phyloP scores from a whole-genome alignment of 2,888 invertebrate genomes.

The Rhorus exstirpatorius region DNA sequence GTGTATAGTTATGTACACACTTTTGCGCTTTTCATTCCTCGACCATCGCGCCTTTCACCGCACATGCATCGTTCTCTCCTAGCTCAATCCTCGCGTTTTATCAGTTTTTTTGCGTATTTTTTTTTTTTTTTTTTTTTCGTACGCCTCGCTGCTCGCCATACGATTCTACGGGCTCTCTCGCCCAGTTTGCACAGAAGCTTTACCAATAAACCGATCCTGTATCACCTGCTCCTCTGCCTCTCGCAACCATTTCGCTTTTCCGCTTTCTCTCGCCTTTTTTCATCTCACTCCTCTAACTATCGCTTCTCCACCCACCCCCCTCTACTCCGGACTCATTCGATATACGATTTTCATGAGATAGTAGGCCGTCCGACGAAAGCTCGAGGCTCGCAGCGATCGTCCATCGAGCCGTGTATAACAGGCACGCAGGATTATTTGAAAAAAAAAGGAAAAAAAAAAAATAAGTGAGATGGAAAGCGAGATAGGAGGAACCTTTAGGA shows the following conservation, averaged over 20 bases:
- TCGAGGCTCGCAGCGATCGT: conserved; percentile 40
- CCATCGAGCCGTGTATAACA: conserved; percentile 31
- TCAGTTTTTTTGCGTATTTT: conserved; percentile 48
- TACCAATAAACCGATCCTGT: conserved; percentile 68
- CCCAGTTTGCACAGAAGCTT: conserved; percentile 66
- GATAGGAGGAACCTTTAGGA: conserved; percentile 49
- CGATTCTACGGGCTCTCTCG: conserved; percentile 35
- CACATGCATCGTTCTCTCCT: conserved; percentile 59
- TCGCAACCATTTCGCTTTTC: conserved; percentile 44
- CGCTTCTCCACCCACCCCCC: not conserved
- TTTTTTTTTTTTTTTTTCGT: conserved; percentile 22
- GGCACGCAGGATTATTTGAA: conserved; percentile 59
- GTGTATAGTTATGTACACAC: conserved; percentile 19
- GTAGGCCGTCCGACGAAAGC: conserved; percentile 56
- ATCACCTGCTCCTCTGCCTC: conserved; percentile 63
- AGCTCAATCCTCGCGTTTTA: conserved; percentile 60
- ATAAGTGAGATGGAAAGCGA: conserved; percentile 24
- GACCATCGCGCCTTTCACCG: conserved; percentile 65
- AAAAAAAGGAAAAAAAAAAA: conserved; percentile 48
- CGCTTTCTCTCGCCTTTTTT: conserved; percentile 46
- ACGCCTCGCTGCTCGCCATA: conserved; percentile 31
- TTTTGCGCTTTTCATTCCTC: conserved; percentile 58
- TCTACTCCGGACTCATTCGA: conserved; percentile 46
- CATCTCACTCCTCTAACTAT: not conserved
- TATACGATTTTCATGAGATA: conserved; percentile 64